Evolutionary conservation across 2,888 invertebrate species (phyloP).

Genomic region (Willowsia nigromaculata): DNA sequence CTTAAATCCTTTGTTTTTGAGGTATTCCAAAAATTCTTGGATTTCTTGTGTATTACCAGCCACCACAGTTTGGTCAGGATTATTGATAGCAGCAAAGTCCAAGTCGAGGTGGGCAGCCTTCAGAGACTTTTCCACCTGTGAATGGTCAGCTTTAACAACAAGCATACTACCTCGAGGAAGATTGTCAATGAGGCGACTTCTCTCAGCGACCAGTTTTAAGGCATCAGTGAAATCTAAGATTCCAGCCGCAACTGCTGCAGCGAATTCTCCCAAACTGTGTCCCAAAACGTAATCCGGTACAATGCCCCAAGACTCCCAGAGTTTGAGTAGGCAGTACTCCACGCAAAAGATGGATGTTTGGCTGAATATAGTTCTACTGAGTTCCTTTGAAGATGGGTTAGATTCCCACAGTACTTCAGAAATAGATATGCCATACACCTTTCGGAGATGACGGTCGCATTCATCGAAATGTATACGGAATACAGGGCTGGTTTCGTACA

Average conservation of each 20-base stretch:
- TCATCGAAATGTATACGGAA: too few species aligned
- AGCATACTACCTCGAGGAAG: conserved; percentile 58
- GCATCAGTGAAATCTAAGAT: conserved; percentile 61
- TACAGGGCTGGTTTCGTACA: too few species aligned
- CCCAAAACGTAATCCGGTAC: conserved; percentile 60
- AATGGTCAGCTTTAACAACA: conserved; percentile 38
- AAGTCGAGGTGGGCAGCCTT: conserved; percentile 28
- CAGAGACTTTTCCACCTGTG: conserved; percentile 23
- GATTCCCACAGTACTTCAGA: conserved; percentile 15
- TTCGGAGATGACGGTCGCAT: neutral
- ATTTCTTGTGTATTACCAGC: conserved; percentile 60
- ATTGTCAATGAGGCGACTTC: conserved; percentile 64
- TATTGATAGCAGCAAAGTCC: conserved; percentile 70
- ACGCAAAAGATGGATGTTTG: conserved; percentile 70
- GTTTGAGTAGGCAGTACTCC: conserved; percentile 54
- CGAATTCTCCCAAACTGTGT: conserved; percentile 72
- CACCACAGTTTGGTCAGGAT: conserved; percentile 67
- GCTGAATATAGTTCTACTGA: conserved; percentile 24
- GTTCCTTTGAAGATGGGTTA: neutral
- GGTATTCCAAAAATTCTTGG: neutral
- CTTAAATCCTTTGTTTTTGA: conserved; percentile 10
- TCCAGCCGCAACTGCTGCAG: conserved; percentile 60
- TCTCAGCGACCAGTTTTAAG: conserved; percentile 50
- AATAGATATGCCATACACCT: neutral
- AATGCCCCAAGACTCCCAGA: conserved; percentile 34